phyloP scores from a whole-genome alignment of 30 jellyfish, hydroid and myxozoan genomes.

The Cassiopea andromeda region DNA sequence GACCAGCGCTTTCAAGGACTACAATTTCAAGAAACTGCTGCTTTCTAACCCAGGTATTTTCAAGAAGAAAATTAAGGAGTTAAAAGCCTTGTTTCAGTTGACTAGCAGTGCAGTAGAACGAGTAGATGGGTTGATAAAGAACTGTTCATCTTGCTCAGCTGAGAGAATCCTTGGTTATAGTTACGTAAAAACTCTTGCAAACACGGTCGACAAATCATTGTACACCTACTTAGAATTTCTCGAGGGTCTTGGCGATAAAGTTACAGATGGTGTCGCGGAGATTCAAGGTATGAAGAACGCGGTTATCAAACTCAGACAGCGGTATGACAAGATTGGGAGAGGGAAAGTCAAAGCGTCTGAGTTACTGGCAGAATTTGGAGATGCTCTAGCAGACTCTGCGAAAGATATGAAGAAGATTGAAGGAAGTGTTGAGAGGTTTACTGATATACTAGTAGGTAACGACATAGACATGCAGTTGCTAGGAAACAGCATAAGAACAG shows the following conservation, averaged over 20 bases:
- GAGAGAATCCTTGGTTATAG: conserved; percentile 82
- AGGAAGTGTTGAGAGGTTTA: conserved; percentile 55
- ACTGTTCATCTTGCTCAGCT: conserved; percentile 76
- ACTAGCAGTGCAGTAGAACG: conserved; percentile 44
- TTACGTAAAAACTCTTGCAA: conserved; percentile 62
- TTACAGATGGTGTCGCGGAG: conserved; percentile 72
- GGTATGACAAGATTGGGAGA: conserved; percentile 45
- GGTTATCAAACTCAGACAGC: conserved; percentile 40
- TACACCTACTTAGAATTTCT: conserved; percentile 10
- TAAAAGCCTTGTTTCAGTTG: conserved; percentile 51
- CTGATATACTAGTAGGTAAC: conserved; percentile 54
- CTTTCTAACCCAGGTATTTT: conserved; percentile 73
- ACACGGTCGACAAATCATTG: conserved; percentile 34
- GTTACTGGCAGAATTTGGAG: conserved; percentile 59
- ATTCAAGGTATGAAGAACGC: conserved; percentile 53
- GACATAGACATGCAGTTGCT: conserved; percentile 83
- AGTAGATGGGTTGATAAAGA: conserved; percentile 67
- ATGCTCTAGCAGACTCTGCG: conserved; percentile 59
- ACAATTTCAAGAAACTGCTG: conserved; percentile 68
- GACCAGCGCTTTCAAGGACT: conserved; percentile 47
- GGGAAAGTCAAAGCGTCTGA: conserved; percentile 24
- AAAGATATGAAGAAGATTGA: conserved; percentile 54
- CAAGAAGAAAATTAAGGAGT: conserved; percentile 68
- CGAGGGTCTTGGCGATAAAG: conserved; percentile 56
- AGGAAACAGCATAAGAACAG: conserved; percentile 26